A percentile compares a stretch with the other conserved stretches of the same genome.
Evolutionary conservation across 2,888 invertebrate species (phyloP).

Genomic region (Serrognathus titanus): DNA sequence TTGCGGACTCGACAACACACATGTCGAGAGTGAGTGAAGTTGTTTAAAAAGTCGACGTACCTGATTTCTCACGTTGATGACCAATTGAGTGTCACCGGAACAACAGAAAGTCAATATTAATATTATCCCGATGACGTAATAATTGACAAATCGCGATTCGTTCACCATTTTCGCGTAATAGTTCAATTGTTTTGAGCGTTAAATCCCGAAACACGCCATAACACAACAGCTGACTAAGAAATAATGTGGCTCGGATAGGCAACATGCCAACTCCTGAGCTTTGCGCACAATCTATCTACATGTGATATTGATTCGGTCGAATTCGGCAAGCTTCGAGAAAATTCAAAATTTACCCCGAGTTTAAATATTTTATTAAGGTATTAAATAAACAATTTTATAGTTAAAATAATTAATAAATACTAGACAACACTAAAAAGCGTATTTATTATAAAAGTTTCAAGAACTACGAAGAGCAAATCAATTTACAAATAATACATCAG

Average conservation of each 20-base stretch:
- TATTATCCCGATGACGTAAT: background rate
- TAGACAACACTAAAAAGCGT: background rate
- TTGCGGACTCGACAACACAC: too few relatives aligned
- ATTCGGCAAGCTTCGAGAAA: conserved; percentile 6
- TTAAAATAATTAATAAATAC: background rate
- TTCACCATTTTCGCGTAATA: conserved; percentile 24
- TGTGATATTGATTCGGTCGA: conserved; percentile 19
- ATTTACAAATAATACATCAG: too few relatives aligned
- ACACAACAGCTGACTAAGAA: conserved; percentile 29
- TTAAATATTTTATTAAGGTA: background rate
- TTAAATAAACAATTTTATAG: background rate
- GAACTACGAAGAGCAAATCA: too few relatives aligned
- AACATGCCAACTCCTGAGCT: conserved; percentile 11
- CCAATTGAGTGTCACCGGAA: conserved; percentile 37
- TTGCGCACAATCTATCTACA: conserved; percentile 16
- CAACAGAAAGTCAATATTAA: conserved; percentile 27
- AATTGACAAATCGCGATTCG: conserved; percentile 11
- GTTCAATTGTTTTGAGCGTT: conserved; percentile 24
- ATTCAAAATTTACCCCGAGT: background rate
- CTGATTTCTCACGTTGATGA: conserved; percentile 47
- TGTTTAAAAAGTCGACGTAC: conserved; percentile 25
- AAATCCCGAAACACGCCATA: conserved; percentile 27
- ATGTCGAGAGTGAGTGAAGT: too few relatives aligned
- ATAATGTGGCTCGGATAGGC: conserved; percentile 30
- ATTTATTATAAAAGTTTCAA: background rate